Evolutionary conservation across 2,797 vertebrate genomes (phyloP).

Genomic region (Megaceryle alcyon): DNA sequence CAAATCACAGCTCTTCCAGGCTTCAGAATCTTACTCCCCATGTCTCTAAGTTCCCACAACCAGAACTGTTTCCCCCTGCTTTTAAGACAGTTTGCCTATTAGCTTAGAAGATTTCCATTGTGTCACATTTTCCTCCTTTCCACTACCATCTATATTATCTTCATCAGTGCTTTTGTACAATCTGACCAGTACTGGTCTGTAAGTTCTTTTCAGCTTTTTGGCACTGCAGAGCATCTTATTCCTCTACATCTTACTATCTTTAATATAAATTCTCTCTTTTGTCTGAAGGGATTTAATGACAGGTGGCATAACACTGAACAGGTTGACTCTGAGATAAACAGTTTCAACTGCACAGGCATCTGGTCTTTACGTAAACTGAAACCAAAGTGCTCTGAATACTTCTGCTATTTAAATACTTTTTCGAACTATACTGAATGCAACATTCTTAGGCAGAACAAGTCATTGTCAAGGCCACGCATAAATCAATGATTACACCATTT

Average conservation of each 20-base stretch:
- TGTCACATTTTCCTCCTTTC: neutral
- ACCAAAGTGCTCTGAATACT: neutral
- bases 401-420: neutral
- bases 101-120: neutral
- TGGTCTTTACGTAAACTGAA: neutral
- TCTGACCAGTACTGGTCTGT: neutral
- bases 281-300: neutral
- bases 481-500: neutral
- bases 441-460: neutral
- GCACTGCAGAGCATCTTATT: neutral
- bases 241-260: neutral
- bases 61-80: neutral
- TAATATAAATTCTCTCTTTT: neutral
- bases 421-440: neutral
- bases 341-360: neutral
- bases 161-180: neutral
- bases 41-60: neutral
- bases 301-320: neutral
- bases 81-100: neutral
- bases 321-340: neutral
- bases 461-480: neutral
- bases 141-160: neutral
- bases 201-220: neutral
- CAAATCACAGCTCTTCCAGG: neutral
- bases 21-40: neutral